Evolutionary conservation across 1,140 invertebrate genomes (phyloP).

Genomic region (Euura saliciscinereae): DNA sequence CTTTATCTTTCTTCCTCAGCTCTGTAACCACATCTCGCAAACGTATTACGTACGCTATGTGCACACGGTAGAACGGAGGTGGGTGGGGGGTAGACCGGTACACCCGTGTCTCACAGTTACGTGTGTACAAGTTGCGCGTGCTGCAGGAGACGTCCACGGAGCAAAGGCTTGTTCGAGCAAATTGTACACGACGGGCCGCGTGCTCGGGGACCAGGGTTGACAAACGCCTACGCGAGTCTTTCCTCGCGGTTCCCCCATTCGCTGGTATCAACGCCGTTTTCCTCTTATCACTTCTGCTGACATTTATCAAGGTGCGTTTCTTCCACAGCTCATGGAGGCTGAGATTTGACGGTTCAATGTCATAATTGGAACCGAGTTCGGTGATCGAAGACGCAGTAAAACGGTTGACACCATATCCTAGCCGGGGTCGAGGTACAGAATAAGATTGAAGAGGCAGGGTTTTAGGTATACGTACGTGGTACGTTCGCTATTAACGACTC

Average conservation of each 20-base stretch:
- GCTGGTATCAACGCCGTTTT: not conserved
- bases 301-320: too few species aligned
- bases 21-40: not conserved
- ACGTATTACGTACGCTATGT: slow-evolving; percentile 8
- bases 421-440: not conserved
- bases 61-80: not conserved
- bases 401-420: not conserved
- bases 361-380: too few species aligned
- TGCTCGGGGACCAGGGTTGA: not conserved
- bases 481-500: not conserved
- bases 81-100: too few species aligned
- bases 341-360: too few species aligned
- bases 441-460: not conserved
- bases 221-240: not conserved
- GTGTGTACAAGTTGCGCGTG: slow-evolving; percentile 16
- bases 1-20: slow-evolving; percentile 2
- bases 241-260: not conserved
- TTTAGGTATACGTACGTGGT: not conserved
- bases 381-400: not conserved
- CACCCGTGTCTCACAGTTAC: not conserved
- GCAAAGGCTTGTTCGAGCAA: slow-evolving; percentile 11
- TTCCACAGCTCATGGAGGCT: too few species aligned
- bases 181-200: slow-evolving; percentile 1
- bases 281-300: too few species aligned
- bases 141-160: slow-evolving; percentile 15